Conservation (phyloP, 1,140 invertebrate species). For the Tribolium madens region DNA sequence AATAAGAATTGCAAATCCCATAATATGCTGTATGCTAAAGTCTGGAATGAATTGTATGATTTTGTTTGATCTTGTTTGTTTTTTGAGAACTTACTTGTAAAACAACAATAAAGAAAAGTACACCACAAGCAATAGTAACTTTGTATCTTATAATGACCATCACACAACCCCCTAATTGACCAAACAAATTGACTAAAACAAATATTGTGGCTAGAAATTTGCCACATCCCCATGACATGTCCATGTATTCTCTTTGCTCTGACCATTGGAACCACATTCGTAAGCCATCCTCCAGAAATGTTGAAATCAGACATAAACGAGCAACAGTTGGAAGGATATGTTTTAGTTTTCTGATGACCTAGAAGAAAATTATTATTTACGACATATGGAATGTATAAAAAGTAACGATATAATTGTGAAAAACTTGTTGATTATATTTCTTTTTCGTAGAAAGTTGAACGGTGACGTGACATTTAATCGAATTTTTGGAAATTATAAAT, state of each 20-base stretch:
- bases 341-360: slow-evolving; percentile 94
- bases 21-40: slow-evolving; percentile 96
- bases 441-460: slow-evolving; percentile 37
- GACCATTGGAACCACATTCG: slow-evolving; percentile 99
- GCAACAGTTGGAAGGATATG: slow-evolving; percentile 95
- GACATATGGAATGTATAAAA: slow-evolving; percentile 34
- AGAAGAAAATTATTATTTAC: slow-evolving; percentile 49
- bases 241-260: slow-evolving; percentile 98
- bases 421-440: slow-evolving; percentile 31
- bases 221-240: slow-evolving; percentile 98
- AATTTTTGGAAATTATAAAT: slow-evolving; percentile 47
- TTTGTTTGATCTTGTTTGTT: not conserved
- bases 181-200: slow-evolving; percentile 93
- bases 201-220: slow-evolving; percentile 93
- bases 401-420: slow-evolving; percentile 9
- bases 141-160: slow-evolving; percentile 95
- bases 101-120: slow-evolving; percentile 96
- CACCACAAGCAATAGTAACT: slow-evolving; percentile 94
- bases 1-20: slow-evolving; percentile 98
- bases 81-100: slow-evolving; percentile 78
- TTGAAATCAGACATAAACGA: slow-evolving; percentile 97
- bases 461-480: slow-evolving; percentile 54
- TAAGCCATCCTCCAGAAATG: slow-evolving; percentile 98
- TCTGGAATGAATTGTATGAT: slow-evolving; percentile 74
- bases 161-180: slow-evolving; percentile 94